These are phyloP conservation scores for Drosophila cyrtoloma DNA, from an alignment of 2,888 invertebrate species.

Conservation along the genomic window DNA sequence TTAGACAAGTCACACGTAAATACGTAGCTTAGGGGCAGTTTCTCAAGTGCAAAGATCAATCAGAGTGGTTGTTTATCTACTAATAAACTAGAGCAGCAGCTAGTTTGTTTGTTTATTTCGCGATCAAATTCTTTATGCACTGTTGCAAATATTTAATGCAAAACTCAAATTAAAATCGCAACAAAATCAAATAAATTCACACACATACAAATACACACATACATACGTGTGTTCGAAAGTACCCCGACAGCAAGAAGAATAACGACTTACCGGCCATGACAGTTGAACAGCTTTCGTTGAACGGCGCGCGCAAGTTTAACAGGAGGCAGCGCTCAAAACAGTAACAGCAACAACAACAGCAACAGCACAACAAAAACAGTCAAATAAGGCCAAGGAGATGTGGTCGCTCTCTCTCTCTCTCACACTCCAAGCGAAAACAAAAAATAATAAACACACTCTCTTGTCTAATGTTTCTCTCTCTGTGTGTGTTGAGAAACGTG, in stretches of 20 bases:
- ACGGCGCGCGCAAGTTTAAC: slow-evolving; percentile 62
- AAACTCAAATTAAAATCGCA: slow-evolving; percentile 17
- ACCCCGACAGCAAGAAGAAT: slow-evolving; percentile 33
- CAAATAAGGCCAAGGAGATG: slow-evolving; percentile 69
- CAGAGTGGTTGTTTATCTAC: slow-evolving; percentile 12
- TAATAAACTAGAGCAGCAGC: slow-evolving; percentile 26
- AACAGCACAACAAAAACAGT: slow-evolving; percentile 42
- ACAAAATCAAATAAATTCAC: slow-evolving; percentile 11
- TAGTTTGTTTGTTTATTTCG: slow-evolving; percentile 55
- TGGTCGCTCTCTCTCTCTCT: slow-evolving; percentile 44
- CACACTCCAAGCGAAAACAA: slow-evolving; percentile 25
- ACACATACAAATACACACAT: not conserved
- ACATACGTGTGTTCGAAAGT: slow-evolving; percentile 3
- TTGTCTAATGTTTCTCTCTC: slow-evolving; percentile 22
- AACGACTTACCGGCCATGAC: slow-evolving; percentile 92
- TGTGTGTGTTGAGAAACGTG: slow-evolving; percentile 39
- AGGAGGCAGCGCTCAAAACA: slow-evolving; percentile 50
- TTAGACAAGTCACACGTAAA: not conserved
- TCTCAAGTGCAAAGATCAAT: slow-evolving; percentile 61
- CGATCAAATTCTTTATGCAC: slow-evolving; percentile 51
- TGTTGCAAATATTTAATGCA: slow-evolving; percentile 30
- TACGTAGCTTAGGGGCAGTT: slow-evolving; percentile 15
- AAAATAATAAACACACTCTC: slow-evolving; percentile 7
- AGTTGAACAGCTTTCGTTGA: slow-evolving; percentile 86
- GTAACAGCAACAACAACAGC: slow-evolving; percentile 52